These are phyloP conservation scores for Andrena bucephala DNA, from an alignment of 2,888 invertebrate genomes.

Conservation along the genomic window DNA sequence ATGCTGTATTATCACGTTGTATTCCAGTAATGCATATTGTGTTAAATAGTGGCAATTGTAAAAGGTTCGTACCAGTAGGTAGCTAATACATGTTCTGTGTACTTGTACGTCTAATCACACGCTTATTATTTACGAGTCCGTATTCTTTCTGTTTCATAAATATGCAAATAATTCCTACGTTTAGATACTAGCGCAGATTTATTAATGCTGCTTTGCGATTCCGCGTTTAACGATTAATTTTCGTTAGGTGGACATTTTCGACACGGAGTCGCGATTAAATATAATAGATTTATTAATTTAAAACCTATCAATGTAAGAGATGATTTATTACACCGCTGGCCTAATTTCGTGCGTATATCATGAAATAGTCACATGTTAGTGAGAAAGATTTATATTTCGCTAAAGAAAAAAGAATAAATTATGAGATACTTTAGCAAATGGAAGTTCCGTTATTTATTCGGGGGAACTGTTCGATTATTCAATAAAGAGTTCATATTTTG, in stretches of 20 bases:
- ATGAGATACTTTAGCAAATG: conserved; percentile 15
- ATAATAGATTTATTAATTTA: conserved; percentile 7
- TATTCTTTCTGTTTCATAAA: conserved; percentile 17
- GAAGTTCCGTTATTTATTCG: conserved; percentile 2
- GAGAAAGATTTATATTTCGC: conserved; percentile 45
- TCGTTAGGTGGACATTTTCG: not conserved
- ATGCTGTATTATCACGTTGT: conserved; percentile 33
- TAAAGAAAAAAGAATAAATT: conserved; percentile 38
- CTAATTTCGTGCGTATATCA: conserved; percentile 20
- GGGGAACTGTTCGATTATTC: not conserved
- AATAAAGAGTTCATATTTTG: conserved; percentile 5
- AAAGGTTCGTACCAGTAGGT: conserved; percentile 40
- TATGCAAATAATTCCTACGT: conserved; percentile 7
- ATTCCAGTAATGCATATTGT: conserved; percentile 15
- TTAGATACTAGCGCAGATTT: not conserved
- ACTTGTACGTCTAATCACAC: conserved; percentile 40
- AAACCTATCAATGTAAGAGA: conserved; percentile 1
- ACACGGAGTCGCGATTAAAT: conserved; percentile 5
- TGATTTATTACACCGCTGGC: conserved; percentile 28
- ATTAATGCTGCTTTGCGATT: not conserved
- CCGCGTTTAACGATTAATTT: conserved; percentile 5
- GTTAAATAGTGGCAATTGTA: conserved; percentile 15
- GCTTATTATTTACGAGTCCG: conserved; percentile 17
- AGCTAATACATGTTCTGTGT: conserved; percentile 47
- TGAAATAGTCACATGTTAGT: conserved; percentile 11